A percentile compares a stretch with the other conserved stretches of the same genome.
Evolutionary conservation across 2,888 invertebrate species (phyloP).

Genomic region (Orthosia gothica): DNA sequence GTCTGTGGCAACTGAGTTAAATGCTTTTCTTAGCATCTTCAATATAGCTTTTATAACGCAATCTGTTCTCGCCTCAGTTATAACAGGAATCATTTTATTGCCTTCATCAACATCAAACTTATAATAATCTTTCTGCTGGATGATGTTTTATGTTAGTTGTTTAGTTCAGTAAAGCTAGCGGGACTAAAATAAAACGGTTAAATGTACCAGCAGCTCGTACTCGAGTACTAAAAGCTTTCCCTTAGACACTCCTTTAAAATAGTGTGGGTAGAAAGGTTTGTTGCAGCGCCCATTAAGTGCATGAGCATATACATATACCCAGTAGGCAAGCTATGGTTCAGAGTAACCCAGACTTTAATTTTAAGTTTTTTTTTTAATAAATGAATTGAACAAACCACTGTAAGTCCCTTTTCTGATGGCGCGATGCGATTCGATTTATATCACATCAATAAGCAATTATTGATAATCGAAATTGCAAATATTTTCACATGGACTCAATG

Average conservation of each 20-base stretch:
- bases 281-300: conserved; percentile 17
- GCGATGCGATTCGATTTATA: too few relatives aligned
- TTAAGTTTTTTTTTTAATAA: neutral
- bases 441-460: too few relatives aligned
- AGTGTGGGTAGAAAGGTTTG: conserved; percentile 14
- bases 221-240: conserved; percentile 38
- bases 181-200: conserved; percentile 29
- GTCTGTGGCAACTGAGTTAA: conserved; percentile 9
- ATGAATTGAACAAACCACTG: neutral
- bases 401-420: too few relatives aligned
- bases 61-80: conserved; percentile 13
- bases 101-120: conserved; percentile 20
- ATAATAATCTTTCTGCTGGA: conserved; percentile 12
- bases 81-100: conserved; percentile 38
- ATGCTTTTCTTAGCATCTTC: conserved; percentile 18
- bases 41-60: conserved; percentile 20
- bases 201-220: conserved; percentile 19
- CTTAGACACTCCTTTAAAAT: conserved; percentile 5
- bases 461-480: too few relatives aligned
- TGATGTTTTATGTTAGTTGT: conserved; percentile 17
- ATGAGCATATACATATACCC: neutral
- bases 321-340: neutral
- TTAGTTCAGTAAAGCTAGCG: conserved; percentile 5
- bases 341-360: neutral
- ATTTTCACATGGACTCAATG: too few relatives aligned